Conservation (phyloP, 1,140 invertebrate genomes). For the Oscheius sp. region DNA sequence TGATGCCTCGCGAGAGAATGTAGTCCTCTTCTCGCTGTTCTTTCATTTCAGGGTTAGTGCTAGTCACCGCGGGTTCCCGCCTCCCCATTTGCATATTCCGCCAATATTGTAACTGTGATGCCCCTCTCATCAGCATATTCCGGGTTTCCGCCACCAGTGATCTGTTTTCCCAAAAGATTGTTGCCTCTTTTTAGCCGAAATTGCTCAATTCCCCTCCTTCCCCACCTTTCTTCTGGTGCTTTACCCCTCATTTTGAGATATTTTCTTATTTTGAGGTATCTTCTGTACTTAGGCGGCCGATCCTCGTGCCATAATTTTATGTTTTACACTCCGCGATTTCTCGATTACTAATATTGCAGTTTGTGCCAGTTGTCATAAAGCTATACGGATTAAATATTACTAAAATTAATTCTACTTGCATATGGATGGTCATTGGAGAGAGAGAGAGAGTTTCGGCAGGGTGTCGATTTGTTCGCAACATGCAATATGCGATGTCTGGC, state of each 20-base stretch:
- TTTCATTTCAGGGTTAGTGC: background rate
- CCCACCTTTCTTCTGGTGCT: background rate
- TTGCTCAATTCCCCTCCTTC: background rate
- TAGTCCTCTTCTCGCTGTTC: background rate
- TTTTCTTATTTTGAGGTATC: background rate
- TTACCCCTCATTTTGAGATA: background rate
- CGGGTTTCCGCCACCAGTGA: background rate
- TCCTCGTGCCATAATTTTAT: no score
- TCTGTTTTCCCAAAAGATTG: background rate
- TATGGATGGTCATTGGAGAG: no score
- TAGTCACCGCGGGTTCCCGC: background rate
- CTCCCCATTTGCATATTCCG: background rate
- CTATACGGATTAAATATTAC: no score
- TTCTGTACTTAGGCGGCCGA: no score
- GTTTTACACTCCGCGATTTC: no score
- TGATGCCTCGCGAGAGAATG: constrained; percentile 29
- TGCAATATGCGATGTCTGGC: no score
- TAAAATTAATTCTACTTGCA: no score
- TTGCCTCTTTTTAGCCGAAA: background rate
- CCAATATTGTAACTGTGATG: background rate
- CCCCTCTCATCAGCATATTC: background rate
- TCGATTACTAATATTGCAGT: no score
- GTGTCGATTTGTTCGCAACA: no score
- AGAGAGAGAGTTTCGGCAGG: no score
- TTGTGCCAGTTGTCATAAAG: no score